These are phyloP conservation scores for Ochotona princeps DNA, from an alignment of 2,113 vertebrate species.

Conservation along the genomic window DNA sequence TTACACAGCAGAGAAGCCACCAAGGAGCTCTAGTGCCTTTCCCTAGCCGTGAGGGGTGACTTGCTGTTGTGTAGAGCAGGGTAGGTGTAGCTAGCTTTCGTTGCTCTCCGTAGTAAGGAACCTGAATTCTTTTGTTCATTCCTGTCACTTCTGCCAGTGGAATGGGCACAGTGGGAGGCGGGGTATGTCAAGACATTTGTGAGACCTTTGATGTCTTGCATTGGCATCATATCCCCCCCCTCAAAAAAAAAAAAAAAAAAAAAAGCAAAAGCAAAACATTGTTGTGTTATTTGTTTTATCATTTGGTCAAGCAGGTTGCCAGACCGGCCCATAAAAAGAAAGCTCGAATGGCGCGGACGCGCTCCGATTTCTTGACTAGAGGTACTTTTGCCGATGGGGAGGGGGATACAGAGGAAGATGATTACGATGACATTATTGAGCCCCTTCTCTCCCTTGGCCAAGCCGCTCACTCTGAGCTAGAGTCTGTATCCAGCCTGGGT, in stretches of 20 bases:
- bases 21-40: conserved; percentile 47
- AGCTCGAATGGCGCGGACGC: conserved; percentile 99
- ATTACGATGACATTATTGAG: conserved; percentile 91
- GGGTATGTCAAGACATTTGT: conserved; percentile 67
- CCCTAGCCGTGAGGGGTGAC: background rate
- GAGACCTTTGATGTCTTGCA: conserved; percentile 64
- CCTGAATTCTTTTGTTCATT: conserved; percentile 74
- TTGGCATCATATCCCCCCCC: conserved; percentile 70
- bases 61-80: conserved; percentile 33
- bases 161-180: conserved; percentile 36
- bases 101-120: conserved; percentile 65
- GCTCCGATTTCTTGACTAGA: conserved; percentile 99
- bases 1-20: conserved; percentile 24
- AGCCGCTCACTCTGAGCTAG: conserved; percentile 90
- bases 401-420: conserved; percentile 97
- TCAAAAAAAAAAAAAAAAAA: conserved; percentile 64
- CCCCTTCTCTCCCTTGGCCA: conserved; percentile 89
- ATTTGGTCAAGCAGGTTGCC: conserved; percentile 91
- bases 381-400: conserved; percentile 92
- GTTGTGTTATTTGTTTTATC: conserved; percentile 87
- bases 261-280: conserved; percentile 75
- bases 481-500: conserved; percentile 88
- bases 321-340: conserved; percentile 97
- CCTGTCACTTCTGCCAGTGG: conserved; percentile 34
- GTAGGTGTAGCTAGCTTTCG: conserved; percentile 50